Evolutionary conservation across 2,113 vertebrate genomes (phyloP).

Genomic region (Excalfactoria chinensis): DNA sequence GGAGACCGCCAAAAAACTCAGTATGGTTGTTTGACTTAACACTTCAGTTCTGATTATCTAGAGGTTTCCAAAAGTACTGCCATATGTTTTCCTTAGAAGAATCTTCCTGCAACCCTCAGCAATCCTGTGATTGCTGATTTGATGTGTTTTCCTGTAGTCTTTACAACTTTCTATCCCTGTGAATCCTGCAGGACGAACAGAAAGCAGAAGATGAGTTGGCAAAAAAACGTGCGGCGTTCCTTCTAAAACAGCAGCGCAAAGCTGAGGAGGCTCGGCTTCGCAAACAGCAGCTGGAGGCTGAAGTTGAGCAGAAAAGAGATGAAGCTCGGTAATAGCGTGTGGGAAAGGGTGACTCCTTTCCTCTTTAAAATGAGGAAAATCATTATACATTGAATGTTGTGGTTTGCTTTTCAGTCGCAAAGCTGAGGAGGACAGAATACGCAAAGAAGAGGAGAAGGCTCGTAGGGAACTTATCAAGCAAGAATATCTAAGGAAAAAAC

Average conservation of each 20-base stretch:
- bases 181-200: slow-evolving; percentile 86
- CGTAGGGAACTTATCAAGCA: slow-evolving; percentile 96
- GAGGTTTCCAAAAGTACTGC: background rate
- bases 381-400: fast-evolving
- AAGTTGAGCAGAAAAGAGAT: slow-evolving; percentile 91
- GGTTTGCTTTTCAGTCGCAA: slow-evolving; percentile 82
- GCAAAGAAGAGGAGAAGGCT: slow-evolving; percentile 96
- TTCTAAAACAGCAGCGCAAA: slow-evolving; percentile 95
- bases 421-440: slow-evolving; percentile 92
- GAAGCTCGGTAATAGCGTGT: slow-evolving; percentile 84
- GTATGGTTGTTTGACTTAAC: background rate
- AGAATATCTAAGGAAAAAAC: slow-evolving; percentile 92
- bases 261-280: slow-evolving; percentile 89
- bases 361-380: fast-evolving
- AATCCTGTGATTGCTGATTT: background rate
- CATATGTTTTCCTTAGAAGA: background rate
- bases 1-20: background rate
- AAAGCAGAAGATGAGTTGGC: slow-evolving; percentile 94
- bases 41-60: background rate
- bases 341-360: background rate
- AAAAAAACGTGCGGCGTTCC: slow-evolving; percentile 92
- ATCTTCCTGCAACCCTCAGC: background rate
- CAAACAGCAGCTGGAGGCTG: slow-evolving; percentile 90
- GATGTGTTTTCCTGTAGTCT: fast-evolving
- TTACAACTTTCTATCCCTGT: background rate